Base-by-base conservation (phyloP, 2,113 vertebrate species). In the Suncus etruscus region DNA sequence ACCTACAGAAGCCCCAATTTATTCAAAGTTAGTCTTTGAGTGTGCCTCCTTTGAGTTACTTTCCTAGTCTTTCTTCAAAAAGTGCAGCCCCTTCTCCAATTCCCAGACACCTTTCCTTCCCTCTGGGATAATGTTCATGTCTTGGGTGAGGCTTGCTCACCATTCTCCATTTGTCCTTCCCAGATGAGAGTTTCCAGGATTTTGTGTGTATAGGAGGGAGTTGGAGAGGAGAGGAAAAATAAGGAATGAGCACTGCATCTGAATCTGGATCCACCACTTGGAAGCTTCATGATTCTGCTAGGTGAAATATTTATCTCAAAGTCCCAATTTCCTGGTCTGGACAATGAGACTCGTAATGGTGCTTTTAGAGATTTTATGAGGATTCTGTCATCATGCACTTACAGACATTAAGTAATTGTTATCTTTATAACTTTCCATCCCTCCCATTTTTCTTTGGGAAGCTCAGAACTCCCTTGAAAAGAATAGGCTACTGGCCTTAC, bases 401-500 rank as follows among this genome's bases (percentile, higher is more conserved):
- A 47, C 3, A 65, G 14, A 66, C 11, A 3, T 3, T 2, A 47
- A 66, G 25, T 27, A 32, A 73, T 68, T 9, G 11, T n/a, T 6
- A 39, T 66, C 22, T 50, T 63, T 3, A 1, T 25, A n/a, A 12
- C 47, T 0, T 6, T 11, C 5, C 32, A 6, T 27, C 10, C 16
- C 24, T 32, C 16, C 54, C 11, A 10, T 16, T 14, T 75, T 73
- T 75, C 58, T 68, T 78, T 58, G 39, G n/a, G 39, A 94, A 20
- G 3, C 51, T 31, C 15, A 9, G 85, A 20, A 48, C 9, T 63
- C 31, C 25, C 22, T 2, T 29, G 6, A 32, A 39, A n/a, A 68
- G 22, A 22, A 27, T 6, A 75, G 20, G n/a, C 27, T 14, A 7
- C 6, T 7, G 47, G 8, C 6, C 76, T 39, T 0, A 0, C 5